A percentile compares a stretch with the other conserved stretches of the same genome.
Evolutionary conservation across 2,113 vertebrate genomes (phyloP).

Genomic region (Phainopepla nitens): DNA sequence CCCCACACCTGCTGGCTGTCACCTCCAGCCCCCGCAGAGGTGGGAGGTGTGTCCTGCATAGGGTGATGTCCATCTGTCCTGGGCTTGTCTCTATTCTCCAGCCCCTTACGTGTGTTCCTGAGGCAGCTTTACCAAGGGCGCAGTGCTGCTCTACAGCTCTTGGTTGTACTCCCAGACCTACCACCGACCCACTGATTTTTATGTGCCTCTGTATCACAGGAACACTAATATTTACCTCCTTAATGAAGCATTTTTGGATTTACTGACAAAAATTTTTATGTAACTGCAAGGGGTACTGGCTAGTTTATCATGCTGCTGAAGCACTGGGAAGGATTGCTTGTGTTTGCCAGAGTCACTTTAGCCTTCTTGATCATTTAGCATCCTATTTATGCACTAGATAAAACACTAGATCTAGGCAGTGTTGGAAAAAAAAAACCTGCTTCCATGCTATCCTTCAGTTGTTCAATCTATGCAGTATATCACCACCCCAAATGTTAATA

Average conservation of each 20-base stretch:
- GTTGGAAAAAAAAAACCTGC: not conserved
- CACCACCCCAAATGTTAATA: not conserved
- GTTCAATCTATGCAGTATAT: not conserved
- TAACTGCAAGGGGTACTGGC: not conserved
- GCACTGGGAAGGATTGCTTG: not conserved
- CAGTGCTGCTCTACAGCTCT: not conserved
- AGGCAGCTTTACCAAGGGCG: fast-evolving
- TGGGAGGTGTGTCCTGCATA: not conserved
- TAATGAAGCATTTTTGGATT: not conserved
- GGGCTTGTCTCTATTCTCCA: fast-evolving
- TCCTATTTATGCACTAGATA: not conserved
- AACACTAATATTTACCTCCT: not conserved
- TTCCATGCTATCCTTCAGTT: not conserved
- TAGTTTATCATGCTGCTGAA: not conserved
- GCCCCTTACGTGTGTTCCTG: not conserved
- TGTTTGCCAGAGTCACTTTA: not conserved
- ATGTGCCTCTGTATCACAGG: not conserved
- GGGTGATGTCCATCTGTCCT: fast-evolving
- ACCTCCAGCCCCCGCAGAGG: fast-evolving
- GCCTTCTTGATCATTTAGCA: not conserved
- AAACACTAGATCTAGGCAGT: not conserved
- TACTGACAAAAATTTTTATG: not conserved
- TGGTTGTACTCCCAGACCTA: not conserved
- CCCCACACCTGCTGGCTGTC: fast-evolving
- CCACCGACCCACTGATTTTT: not conserved